A percentile compares a stretch with the other conserved stretches of the same genome.
Evolutionary conservation across 2,113 vertebrate species (phyloP).

Genomic region (Dendrocopos noguchii): DNA sequence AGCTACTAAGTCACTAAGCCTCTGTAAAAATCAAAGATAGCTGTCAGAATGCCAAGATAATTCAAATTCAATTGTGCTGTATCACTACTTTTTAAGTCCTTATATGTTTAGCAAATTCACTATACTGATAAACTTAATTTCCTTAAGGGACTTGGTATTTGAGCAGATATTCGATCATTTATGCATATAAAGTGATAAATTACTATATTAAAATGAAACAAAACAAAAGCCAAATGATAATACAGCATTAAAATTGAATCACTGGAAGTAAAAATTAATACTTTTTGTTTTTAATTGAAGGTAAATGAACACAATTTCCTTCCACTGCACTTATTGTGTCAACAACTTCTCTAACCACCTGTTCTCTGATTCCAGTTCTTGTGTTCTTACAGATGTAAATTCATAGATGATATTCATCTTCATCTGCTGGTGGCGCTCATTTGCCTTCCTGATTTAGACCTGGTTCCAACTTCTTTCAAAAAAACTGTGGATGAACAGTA

Average conservation of each 20-base stretch:
- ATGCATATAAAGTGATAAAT: background rate
- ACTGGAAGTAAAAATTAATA: background rate
- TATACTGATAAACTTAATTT: background rate
- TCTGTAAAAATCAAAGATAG: background rate
- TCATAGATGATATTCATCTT: background rate
- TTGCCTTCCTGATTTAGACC: background rate
- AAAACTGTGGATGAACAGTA: background rate
- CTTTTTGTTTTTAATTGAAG: background rate
- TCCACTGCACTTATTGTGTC: background rate
- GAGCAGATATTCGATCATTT: background rate
- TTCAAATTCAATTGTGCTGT: background rate
- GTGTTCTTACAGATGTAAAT: background rate
- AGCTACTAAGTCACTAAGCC: background rate
- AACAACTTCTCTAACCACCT: background rate
- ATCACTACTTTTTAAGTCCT: background rate
- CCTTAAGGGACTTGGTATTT: background rate
- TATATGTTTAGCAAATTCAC: background rate
- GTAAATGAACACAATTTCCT: background rate
- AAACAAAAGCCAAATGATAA: background rate
- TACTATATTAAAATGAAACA: background rate
- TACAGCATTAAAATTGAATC: background rate
- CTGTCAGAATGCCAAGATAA: background rate
- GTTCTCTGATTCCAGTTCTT: background rate
- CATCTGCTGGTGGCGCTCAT: background rate
- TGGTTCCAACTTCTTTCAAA: background rate